phyloP scores from a whole-genome alignment of 2,888 invertebrate genomes.

The Nymphalis urticae region DNA sequence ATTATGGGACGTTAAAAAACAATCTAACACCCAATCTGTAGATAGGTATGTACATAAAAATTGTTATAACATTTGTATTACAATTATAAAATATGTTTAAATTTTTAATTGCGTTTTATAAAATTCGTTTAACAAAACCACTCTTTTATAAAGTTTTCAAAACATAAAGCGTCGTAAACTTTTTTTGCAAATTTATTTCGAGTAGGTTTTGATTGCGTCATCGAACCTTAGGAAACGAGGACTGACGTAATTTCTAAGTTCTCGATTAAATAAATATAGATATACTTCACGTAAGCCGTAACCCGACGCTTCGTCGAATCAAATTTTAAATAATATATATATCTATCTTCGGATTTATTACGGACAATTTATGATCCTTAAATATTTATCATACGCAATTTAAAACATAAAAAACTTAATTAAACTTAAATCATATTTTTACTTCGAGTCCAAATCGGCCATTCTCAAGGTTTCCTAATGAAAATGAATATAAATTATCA shows the following conservation, averaged over 20 bases:
- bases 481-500: background rate
- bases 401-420: background rate
- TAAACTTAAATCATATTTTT: background rate
- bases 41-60: too few relatives aligned
- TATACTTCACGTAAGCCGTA: background rate
- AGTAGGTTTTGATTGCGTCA: constrained; percentile 34
- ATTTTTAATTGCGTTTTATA: background rate
- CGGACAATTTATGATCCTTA: background rate
- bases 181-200: constrained; percentile 19
- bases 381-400: background rate
- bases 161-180: constrained; percentile 15
- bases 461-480: background rate
- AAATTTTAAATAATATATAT: background rate
- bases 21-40: background rate
- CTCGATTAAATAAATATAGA: constrained; percentile 6
- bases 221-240: constrained; percentile 23
- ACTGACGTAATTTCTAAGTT: constrained; percentile 29
- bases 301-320: background rate
- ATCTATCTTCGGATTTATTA: background rate
- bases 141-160: background rate
- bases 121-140: background rate
- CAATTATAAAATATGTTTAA: too few relatives aligned
- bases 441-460: background rate
- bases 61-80: too few relatives aligned
- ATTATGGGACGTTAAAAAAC: background rate